Evolutionary conservation across 2,797 vertebrate genomes (phyloP), one percentile per base, ranked within the genome.

Genomic region (Pantherophis vulpinus): DNA sequence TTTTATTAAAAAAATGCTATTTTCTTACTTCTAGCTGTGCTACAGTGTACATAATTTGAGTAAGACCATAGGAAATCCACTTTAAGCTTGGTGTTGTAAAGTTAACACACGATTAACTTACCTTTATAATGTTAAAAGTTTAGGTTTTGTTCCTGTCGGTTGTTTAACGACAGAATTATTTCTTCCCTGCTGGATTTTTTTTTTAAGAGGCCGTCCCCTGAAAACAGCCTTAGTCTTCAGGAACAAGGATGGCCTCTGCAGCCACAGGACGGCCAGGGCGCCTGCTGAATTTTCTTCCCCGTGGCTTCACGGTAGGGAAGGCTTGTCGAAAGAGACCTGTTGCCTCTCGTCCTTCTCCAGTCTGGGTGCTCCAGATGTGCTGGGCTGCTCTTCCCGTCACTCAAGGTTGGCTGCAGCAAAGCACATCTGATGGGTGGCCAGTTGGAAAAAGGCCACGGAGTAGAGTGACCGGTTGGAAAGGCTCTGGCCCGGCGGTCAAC

Each of bases 1-100:
- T 97, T 90, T 97, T 96, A 94, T 88, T 95, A 96, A 94, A 70
- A 92, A 90, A 95, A 96, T 97, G 97, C 97, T 98, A 98, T 98
- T 98, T 98, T 98, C 98, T 98, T 98, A 98, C 97, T 97, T 98
- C 97, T 98, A 98, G 97, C 97, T 97, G 96, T 98, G 97, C 97
- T 98, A 97, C 97, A 97, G 96, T 98, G 98, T 98, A 98, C 96
- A 98, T 98, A 98, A 96, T 97, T 97, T 97, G 97, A 96, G 96
- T 97, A 97, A 98, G 97, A 97, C 97, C 96, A 97, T 98, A 98
- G 97, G 97, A 97, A 97, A 96, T 97, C 96, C 96, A 97, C 97
- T 97, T 97, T 96, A 97, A 98, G 98, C 97, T 98, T 98, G 98
- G 95, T 95, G 96, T 79, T 42, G 37, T 97, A 97, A 96, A 95